Base-by-base conservation (phyloP, 2,888 invertebrate species). In the Vesta saturnalis region DNA sequence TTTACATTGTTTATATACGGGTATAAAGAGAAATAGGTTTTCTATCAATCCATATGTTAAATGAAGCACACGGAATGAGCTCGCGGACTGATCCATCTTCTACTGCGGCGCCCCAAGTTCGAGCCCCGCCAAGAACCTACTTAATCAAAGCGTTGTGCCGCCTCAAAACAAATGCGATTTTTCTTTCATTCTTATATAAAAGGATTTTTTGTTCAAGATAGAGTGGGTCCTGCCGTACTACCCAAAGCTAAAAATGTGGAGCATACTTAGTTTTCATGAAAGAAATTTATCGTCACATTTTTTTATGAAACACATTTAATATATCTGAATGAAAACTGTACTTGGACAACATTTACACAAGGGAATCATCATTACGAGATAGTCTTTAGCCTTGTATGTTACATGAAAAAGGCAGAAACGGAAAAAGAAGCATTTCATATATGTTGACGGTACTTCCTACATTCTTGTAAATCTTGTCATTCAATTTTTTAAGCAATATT, bases 121-220 rank as follows among this genome's bases (percentile, higher is more conserved):
- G 78, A 76, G 77, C 79, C 78, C 80, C 76, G 77, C 77, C 79
- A 77, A 78, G 78, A 78, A 79, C 77, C 75, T 80, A 80, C 81
- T 81, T 81, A 81, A 81, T 81, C 81, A 81, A 81, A 78, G 77
- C 79, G 76, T 77, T 77, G 76, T 73, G 77, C 79, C 79, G 80
- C 79, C 80, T 80, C 81, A 81, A 81, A 82, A 82, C 82, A 82
- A 82, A 82, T 79, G 79, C 81, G 81, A 80, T 82, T 82, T 81
- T 82, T 82, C 81, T 81, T 78, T 77, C 72, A 74, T 75, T 74
- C 75, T 76, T 77, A 77, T 72, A 78, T 76, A 78, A 77, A 78
- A 78, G 77, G 77, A 77, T 77, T 77, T 78, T 77, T 77, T 77
- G 75, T 73, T 71, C 70, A 70, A 76, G 75, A 76, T 74, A 74